A percentile compares a stretch with the other conserved stretches of the same genome.
Evolutionary conservation across 1,140 invertebrate species (phyloP).

Genomic region (Cydia pomonella): DNA sequence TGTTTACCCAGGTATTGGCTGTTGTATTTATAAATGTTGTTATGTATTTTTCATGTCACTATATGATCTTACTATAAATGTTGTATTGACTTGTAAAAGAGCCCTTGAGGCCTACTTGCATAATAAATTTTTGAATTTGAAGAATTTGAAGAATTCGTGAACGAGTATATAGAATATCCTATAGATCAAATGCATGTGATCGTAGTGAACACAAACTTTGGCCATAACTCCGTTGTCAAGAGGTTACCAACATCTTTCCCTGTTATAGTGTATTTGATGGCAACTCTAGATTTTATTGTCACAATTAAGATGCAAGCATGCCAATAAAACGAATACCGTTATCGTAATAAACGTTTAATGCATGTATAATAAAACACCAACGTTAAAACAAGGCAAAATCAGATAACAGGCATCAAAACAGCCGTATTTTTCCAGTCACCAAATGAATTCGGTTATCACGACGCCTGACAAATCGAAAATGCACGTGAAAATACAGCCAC

Average conservation of each 20-base stretch:
- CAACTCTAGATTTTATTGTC: not conserved
- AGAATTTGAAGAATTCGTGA: too few relatives aligned
- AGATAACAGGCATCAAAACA: not conserved
- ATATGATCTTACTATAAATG: too few relatives aligned
- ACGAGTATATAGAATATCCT: too few relatives aligned
- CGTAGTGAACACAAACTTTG: not conserved
- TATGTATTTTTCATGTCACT: too few relatives aligned
- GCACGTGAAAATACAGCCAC: conserved; percentile 12
- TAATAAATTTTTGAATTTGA: too few relatives aligned
- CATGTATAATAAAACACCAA: not conserved
- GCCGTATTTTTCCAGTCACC: not conserved
- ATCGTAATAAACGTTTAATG: not conserved
- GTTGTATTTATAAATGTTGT: too few relatives aligned
- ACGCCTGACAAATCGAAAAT: conserved; percentile 23
- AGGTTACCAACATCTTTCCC: not conserved
- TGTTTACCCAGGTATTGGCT: too few relatives aligned
- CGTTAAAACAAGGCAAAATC: not conserved
- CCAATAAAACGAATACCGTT: not conserved
- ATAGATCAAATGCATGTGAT: too few relatives aligned
- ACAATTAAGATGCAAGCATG: not conserved
- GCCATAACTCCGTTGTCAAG: not conserved
- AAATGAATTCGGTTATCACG: conserved; percentile 6
- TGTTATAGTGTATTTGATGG: not conserved
- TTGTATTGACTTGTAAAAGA: too few relatives aligned
- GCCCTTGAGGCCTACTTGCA: too few relatives aligned